Evolutionary conservation across 2,113 vertebrate species (phyloP).

Genomic region (Butorides virescens): DNA sequence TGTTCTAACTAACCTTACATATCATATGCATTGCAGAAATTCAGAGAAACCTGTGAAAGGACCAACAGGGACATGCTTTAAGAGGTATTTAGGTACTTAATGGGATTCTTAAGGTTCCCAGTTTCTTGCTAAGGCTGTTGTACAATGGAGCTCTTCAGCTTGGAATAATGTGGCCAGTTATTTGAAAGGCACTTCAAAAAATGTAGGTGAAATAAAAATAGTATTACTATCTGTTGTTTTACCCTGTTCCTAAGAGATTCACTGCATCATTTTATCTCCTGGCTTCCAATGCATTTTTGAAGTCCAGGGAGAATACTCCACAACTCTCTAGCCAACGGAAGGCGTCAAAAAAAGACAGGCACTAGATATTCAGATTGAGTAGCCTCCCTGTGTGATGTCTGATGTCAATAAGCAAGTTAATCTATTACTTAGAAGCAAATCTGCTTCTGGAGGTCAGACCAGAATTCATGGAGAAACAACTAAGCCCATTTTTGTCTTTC

Average conservation of each 20-base stretch:
- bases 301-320: neutral
- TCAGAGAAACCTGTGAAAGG: neutral
- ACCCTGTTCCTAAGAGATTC: neutral
- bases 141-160: neutral
- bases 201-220: neutral
- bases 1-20: neutral
- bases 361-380: slow-evolving; percentile 1
- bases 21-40: neutral
- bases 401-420: slow-evolving; percentile 4
- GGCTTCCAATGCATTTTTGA: neutral
- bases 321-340: slow-evolving; percentile 8
- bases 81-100: neutral
- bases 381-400: neutral
- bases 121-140: neutral
- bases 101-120: neutral
- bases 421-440: slow-evolving; percentile 20
- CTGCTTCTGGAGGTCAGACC: neutral
- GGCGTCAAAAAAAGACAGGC: neutral
- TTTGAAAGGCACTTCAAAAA: neutral
- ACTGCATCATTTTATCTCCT: neutral
- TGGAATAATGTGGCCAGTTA: neutral
- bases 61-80: neutral
- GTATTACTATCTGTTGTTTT: neutral
- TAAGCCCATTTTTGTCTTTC: neutral
- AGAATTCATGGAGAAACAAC: neutral